These are phyloP conservation scores for Bellardia pandia DNA, from an alignment of 2,888 invertebrate genomes.

Conservation along the genomic window DNA sequence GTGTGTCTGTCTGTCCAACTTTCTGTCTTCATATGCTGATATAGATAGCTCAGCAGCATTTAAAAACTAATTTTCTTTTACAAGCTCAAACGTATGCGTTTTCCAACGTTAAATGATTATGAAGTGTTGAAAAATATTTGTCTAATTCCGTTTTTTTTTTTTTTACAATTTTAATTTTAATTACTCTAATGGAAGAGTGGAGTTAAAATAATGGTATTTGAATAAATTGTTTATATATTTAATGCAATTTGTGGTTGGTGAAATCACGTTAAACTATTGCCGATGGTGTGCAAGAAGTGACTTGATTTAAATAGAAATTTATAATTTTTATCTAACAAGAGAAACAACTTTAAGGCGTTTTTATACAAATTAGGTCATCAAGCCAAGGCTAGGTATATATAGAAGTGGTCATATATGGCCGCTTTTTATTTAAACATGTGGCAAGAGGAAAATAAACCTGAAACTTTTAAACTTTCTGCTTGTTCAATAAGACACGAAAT, in stretches of 20 bases:
- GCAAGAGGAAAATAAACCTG: too few species aligned
- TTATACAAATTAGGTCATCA: neutral
- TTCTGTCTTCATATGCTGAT: neutral
- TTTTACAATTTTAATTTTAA: slow-evolving; percentile 19
- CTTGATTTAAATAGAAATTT: neutral
- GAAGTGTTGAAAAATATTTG: slow-evolving; percentile 61
- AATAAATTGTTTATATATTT: slow-evolving; percentile 28
- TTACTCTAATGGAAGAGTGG: slow-evolving; percentile 45
- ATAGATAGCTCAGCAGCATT: slow-evolving; percentile 42
- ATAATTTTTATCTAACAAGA: neutral
- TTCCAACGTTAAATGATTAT: slow-evolving; percentile 45
- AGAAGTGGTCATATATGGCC: neutral
- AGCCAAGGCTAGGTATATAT: neutral
- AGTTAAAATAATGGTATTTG: slow-evolving; percentile 41
- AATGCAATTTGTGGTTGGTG: slow-evolving; percentile 5
- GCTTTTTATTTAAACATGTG: too few species aligned
- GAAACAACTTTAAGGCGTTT: neutral
- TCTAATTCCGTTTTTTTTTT: slow-evolving; percentile 26
- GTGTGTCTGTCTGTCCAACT: neutral
- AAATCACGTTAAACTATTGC: neutral
- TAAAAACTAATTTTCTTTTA: slow-evolving; percentile 51
- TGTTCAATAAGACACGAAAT: too few species aligned
- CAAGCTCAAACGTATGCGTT: slow-evolving; percentile 14
- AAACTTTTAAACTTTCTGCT: too few species aligned
- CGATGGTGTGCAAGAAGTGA: neutral